Conservation (phyloP, 2,797 vertebrate species). For the Macropus fuliginosus region DNA sequence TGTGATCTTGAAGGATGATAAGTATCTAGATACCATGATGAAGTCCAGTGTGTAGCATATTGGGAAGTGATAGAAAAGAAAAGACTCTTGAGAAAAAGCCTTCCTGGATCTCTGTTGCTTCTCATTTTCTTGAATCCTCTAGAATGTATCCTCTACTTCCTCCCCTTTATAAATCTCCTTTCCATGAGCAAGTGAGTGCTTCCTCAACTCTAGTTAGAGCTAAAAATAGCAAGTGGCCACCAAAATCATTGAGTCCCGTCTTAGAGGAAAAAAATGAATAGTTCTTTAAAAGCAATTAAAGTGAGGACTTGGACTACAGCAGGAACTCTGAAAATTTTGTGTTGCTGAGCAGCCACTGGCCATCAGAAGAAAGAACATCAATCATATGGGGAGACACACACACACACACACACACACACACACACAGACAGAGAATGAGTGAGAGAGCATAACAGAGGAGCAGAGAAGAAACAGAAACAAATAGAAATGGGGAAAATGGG, state of each 20-base stretch:
- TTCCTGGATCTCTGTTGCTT: no score
- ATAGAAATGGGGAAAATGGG: not conserved
- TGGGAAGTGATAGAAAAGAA: no score
- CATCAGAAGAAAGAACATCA: not conserved
- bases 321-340: not conserved
- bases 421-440: no score
- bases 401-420: no score
- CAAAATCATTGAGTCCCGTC: not conserved
- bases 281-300: slow-evolving; percentile 15
- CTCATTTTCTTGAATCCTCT: no score
- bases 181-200: slow-evolving; percentile 26
- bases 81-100: no score
- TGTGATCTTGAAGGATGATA: no score
- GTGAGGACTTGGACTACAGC: not conserved
- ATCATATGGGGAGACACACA: not conserved
- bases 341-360: not conserved
- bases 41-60: no score
- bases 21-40: no score
- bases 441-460: not conserved
- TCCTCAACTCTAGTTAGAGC: not conserved
- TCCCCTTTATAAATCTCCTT: not conserved
- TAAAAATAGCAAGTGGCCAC: slow-evolving; percentile 3
- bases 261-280: not conserved
- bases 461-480: not conserved
- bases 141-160: not conserved